These are phyloP conservation scores for Perodicticus potto DNA, from an alignment of 2,797 vertebrate species.

Conservation along the genomic window DNA sequence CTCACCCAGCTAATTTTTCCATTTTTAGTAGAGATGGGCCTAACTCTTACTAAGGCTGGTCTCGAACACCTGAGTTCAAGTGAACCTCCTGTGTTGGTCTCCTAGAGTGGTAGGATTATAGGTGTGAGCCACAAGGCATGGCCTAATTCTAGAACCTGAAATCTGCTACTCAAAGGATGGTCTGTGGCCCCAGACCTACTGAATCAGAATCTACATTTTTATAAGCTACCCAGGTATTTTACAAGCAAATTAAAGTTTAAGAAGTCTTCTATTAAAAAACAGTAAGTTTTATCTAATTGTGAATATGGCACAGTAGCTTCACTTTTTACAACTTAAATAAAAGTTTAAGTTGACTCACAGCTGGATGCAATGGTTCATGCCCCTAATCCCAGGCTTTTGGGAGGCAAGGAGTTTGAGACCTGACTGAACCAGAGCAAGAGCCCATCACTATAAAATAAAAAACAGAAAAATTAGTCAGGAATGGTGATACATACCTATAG, in stretches of 20 bases:
- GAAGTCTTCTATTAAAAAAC: neutral
- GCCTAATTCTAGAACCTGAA: neutral
- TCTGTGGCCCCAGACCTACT: slow-evolving; percentile 10
- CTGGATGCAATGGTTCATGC: neutral
- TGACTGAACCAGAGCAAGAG: neutral
- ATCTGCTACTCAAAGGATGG: neutral
- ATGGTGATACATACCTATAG: neutral
- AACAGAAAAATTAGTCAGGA: neutral
- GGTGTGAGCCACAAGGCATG: no score
- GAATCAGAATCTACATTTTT: slow-evolving; percentile 33
- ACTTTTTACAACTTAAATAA: neutral
- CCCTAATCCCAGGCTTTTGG: neutral
- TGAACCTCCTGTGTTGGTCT: no score
- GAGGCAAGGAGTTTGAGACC: neutral
- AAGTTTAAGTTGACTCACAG: neutral
- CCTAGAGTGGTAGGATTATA: no score
- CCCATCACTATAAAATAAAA: neutral
- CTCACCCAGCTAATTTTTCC: no score
- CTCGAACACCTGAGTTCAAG: no score
- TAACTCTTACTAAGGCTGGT: no score
- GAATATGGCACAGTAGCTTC: neutral
- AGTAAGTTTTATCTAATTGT: neutral
- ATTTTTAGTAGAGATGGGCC: no score
- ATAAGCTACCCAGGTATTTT: neutral
- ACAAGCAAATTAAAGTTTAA: neutral